Evolutionary conservation across 2,888 invertebrate species (phyloP).

Genomic region (Ornithoptera priamus): DNA sequence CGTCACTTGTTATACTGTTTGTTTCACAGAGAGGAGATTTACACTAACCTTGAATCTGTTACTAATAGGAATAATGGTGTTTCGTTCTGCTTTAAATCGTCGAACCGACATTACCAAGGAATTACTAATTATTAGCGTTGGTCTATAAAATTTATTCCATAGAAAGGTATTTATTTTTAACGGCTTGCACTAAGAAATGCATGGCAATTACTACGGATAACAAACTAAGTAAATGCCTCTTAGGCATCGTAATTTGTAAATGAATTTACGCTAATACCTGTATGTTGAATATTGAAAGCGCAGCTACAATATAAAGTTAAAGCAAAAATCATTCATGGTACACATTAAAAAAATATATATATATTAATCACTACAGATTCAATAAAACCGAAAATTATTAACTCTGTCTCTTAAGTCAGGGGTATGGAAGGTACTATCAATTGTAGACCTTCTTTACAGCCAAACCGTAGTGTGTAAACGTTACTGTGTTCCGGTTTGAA

Average conservation of each 20-base stretch:
- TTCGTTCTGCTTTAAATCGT: slow-evolving; percentile 11
- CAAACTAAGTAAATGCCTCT: neutral
- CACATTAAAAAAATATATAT: no score
- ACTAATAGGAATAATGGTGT: slow-evolving; percentile 25
- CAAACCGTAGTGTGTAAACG: no score
- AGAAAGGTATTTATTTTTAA: neutral
- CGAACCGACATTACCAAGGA: slow-evolving; percentile 7
- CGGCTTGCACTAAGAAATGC: neutral
- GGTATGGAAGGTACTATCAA: no score
- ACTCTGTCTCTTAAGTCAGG: no score
- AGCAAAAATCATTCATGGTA: no score
- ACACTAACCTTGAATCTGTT: slow-evolving; percentile 41
- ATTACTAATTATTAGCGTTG: slow-evolving; percentile 1
- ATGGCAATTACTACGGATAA: neutral
- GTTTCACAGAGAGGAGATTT: slow-evolving; percentile 40
- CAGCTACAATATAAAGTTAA: no score
- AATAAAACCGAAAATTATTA: no score
- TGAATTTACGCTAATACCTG: no score
- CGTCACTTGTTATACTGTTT: slow-evolving; percentile 46
- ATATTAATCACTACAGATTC: no score
- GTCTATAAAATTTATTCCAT: neutral
- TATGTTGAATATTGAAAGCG: no score
- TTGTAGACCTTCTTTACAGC: no score
- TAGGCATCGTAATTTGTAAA: neutral
- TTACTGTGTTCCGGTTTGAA: no score